Evolutionary conservation across 2,113 vertebrate species (phyloP), one percentile per base, ranked within the genome.

Genomic region (Bucco capensis): DNA sequence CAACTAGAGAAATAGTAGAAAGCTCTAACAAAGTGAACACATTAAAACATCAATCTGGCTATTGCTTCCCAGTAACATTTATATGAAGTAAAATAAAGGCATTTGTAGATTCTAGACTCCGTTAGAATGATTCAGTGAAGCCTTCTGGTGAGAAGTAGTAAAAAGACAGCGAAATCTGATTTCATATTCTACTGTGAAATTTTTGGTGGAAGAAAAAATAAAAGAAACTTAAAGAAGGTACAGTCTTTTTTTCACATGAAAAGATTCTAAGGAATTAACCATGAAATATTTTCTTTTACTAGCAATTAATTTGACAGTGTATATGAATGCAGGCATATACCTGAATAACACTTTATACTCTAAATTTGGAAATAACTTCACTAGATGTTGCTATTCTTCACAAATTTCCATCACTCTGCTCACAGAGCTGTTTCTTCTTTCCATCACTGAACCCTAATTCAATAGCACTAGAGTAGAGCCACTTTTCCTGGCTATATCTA

Each of bases 141-240:
- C 7, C 16, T 77, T 51, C 46, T 17, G 14, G 27, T n/a, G 7
- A 80, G 25, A 54, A 86, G 54, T 10, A 80, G 22, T 28, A 79
- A 86, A 77, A 60, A 56, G 42, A 58, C 9, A 83, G 56, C 65
- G 28, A 66, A 95, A 61, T 81, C 22, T 85, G 27, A 62, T 58
- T 69, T 33, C 21, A 10, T 78, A 42, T 21, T 72, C 19, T 75
- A 54, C 25, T 58, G 9, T 33, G 19, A 91, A 87, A 38, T 84
- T 82, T 53, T 82, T 14, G 1, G 10, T 77, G 16, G 58, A 61
- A 89, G 15, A 13, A 49, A 80, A 33, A 95, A 25, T 49, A 50
- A 74, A 84, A 61, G 9, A 57, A 70, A 44, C 19, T 64, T 89
- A 6, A 10, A 25, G 71, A 91, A 54, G 5, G 19, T 62, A n/a